Evolutionary conservation across 2,797 vertebrate genomes (phyloP).

Genomic region (Halcyon leucocephala): DNA sequence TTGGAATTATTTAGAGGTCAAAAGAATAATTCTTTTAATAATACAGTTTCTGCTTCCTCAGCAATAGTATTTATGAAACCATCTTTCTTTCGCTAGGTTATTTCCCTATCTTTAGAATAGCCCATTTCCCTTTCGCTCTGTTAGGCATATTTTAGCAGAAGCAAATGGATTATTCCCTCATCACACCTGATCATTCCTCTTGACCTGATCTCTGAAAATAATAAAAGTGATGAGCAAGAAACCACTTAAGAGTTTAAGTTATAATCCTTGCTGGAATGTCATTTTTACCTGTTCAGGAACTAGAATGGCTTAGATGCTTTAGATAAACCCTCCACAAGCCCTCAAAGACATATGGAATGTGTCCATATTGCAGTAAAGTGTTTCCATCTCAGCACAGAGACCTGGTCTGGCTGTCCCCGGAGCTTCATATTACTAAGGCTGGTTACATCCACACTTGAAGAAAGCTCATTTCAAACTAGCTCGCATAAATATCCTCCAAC

Average conservation of each 20-base stretch:
- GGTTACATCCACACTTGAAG: not conserved
- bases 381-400: not conserved
- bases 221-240: conserved; percentile 27
- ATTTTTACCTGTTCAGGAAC: not conserved
- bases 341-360: not conserved
- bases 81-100: conserved; percentile 60
- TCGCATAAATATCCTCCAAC: not conserved
- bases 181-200: conserved; percentile 47
- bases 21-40: conserved; percentile 74
- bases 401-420: not conserved
- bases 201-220: conserved; percentile 52
- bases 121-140: conserved; percentile 47
- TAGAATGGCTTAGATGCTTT: not conserved
- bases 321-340: not conserved
- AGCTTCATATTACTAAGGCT: not conserved
- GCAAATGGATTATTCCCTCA: conserved; percentile 42
- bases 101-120: conserved; percentile 65
- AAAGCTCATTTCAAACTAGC: not conserved
- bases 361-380: not conserved
- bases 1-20: conserved; percentile 72
- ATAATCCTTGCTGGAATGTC: not conserved
- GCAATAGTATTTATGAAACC: conserved; percentile 67
- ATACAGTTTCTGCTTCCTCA: conserved; percentile 63
- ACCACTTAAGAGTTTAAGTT: not conserved
- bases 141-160: conserved; percentile 61